phyloP scores from a whole-genome alignment of 2,797 vertebrate genomes.

The Eleutherodactylus coqui region DNA sequence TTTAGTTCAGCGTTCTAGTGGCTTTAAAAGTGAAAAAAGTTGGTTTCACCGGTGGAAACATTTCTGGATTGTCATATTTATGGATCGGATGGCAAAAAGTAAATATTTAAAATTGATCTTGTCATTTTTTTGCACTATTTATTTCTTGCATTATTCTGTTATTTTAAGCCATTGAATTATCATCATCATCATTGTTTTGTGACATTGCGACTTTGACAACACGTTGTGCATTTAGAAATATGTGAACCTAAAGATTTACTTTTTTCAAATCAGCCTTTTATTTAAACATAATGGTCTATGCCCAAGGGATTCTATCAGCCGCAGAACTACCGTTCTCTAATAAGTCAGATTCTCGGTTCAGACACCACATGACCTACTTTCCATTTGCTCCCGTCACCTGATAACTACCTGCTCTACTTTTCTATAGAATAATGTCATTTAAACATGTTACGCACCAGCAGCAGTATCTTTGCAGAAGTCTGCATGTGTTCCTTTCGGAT shows the following conservation, averaged over 20 bases:
- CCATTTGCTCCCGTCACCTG: neutral
- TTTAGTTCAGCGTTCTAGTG: too few relatives aligned
- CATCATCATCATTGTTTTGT: too few relatives aligned
- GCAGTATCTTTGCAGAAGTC: neutral
- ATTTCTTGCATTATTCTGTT: too few relatives aligned
- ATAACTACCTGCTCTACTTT: neutral
- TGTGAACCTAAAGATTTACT: neutral
- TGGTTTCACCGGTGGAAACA: too few relatives aligned
- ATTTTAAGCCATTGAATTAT: too few relatives aligned
- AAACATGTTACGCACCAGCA: neutral
- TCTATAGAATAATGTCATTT: constrained; percentile 9
- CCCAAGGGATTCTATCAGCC: neutral
- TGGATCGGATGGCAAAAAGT: too few relatives aligned
- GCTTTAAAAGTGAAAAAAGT: too few relatives aligned
- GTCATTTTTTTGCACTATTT: too few relatives aligned
- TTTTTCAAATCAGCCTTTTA: neutral
- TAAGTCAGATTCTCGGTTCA: neutral
- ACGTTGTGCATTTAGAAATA: neutral
- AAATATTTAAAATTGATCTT: too few relatives aligned
- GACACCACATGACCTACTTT: constrained; percentile 33
- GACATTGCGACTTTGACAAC: too few relatives aligned
- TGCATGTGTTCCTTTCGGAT: neutral
- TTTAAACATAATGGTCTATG: neutral
- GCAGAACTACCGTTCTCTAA: neutral
- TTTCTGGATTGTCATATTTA: too few relatives aligned